Conservation (phyloP, 1,140 invertebrate genomes). For the Saccostrea echinata region DNA sequence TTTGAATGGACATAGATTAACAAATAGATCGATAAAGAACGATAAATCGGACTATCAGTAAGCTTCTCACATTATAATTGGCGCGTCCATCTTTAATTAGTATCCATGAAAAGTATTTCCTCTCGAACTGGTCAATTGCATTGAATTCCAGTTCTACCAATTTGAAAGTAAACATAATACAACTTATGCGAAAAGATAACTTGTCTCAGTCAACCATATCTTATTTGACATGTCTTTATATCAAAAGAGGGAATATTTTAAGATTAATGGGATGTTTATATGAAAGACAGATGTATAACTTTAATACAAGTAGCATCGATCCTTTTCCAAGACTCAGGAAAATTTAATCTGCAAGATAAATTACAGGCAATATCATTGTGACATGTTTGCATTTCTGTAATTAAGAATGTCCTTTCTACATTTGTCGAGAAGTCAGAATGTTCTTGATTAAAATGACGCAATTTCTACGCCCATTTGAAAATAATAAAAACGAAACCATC, state of each 20-base stretch:
- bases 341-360: background rate
- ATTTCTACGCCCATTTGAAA: background rate
- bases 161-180: too few relatives aligned
- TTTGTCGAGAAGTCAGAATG: background rate
- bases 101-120: too few relatives aligned
- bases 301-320: background rate
- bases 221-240: too few relatives aligned
- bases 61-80: too few relatives aligned
- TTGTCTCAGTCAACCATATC: too few relatives aligned
- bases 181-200: too few relatives aligned
- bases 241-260: background rate
- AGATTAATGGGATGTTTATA: background rate
- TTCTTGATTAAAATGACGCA: background rate
- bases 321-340: background rate
- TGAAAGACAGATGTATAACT: background rate
- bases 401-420: background rate
- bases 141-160: too few relatives aligned
- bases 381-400: constrained; percentile 1
- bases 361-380: background rate
- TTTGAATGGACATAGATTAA: too few relatives aligned
- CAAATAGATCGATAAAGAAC: too few relatives aligned
- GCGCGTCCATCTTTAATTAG: too few relatives aligned
- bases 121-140: too few relatives aligned
- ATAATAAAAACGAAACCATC: background rate
- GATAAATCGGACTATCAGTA: too few relatives aligned